Percentiles rank a stretch among this genome's conserved stretches.
These are phyloP conservation scores for Empidonax traillii DNA, from an alignment of 2,113 vertebrate genomes.

Conservation along the genomic window DNA sequence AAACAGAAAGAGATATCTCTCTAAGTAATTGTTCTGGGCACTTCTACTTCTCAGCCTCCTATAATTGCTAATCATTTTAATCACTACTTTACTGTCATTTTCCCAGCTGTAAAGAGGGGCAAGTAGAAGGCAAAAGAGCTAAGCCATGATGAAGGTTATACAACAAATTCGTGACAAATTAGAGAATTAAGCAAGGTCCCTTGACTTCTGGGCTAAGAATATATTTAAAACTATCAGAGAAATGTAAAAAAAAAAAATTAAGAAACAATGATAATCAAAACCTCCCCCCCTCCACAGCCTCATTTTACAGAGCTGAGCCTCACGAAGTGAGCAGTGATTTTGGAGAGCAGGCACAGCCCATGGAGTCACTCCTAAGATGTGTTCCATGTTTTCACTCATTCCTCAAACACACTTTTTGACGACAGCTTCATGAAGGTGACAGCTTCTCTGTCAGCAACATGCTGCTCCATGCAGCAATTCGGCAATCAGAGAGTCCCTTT, in stretches of 20 bases:
- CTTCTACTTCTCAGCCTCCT: not conserved
- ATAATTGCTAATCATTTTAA: not conserved
- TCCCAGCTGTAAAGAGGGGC: not conserved
- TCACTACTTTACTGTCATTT: accelerated
- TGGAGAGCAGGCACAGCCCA: not conserved
- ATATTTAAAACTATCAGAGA: not conserved
- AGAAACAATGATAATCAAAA: too few relatives aligned
- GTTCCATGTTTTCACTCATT: not conserved
- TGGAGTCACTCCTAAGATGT: not conserved
- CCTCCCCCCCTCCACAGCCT: accelerated
- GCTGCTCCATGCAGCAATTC: not conserved
- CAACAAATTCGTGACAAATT: not conserved
- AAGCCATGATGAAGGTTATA: not conserved
- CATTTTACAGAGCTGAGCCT: not conserved
- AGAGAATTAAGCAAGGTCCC: not conserved
- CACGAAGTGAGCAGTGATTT: not conserved
- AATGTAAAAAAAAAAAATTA: not conserved
- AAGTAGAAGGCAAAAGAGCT: not conserved
- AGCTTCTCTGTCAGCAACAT: not conserved
- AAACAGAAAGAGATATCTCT: accelerated
- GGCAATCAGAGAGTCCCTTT: not conserved
- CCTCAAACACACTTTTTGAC: not conserved
- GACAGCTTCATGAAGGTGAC: not conserved
- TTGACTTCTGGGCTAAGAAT: not conserved
- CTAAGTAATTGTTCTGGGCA: not conserved